phyloP scores from a whole-genome alignment of 2,797 vertebrate species.

The Danio kyathit region DNA sequence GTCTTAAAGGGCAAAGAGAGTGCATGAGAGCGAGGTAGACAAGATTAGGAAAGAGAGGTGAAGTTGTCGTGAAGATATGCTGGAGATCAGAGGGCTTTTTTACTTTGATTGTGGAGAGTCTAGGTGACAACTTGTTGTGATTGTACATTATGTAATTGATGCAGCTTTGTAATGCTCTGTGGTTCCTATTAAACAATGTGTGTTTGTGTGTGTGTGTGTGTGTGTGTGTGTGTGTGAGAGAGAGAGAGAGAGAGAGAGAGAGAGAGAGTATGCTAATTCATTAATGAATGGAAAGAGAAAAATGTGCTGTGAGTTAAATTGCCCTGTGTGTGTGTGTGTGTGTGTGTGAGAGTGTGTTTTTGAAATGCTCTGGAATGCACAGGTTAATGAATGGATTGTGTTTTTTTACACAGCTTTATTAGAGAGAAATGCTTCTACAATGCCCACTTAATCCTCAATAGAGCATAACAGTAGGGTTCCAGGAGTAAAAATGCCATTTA shows the following conservation, averaged over 20 bases:
- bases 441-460: background rate
- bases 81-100: conserved; percentile 5
- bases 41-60: conserved; percentile 3
- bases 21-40: background rate
- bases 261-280: conserved; percentile 26
- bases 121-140: background rate
- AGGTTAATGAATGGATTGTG: conserved; percentile 25
- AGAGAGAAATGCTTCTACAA: conserved; percentile 19
- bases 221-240: conserved; percentile 18
- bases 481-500: conserved; percentile 8
- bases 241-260: conserved; percentile 37
- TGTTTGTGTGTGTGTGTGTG: background rate
- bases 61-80: background rate
- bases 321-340: background rate
- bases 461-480: background rate
- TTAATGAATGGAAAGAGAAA: conserved; percentile 31
- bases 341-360: conserved; percentile 27
- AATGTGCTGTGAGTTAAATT: conserved; percentile 37
- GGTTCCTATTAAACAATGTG: background rate
- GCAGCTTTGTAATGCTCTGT: background rate
- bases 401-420: conserved; percentile 9
- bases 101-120: conserved; percentile 58
- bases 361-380: conserved; percentile 23
- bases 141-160: background rate
- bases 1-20: conserved; percentile 28